These are phyloP conservation scores for Rhynchonema sp. DNA, from an alignment of 2,888 invertebrate species.

Conservation along the genomic window DNA sequence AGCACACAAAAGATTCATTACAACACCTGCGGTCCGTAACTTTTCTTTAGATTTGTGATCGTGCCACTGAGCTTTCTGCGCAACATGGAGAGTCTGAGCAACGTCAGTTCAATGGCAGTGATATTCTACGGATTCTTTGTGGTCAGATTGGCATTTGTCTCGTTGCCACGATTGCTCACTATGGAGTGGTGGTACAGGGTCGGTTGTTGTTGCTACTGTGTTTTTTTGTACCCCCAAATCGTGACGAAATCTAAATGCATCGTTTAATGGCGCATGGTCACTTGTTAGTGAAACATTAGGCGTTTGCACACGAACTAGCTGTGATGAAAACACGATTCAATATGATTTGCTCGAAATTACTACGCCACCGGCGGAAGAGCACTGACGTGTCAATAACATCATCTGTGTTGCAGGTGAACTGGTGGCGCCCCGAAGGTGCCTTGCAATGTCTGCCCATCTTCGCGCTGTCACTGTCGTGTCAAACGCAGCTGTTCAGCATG, in stretches of 20 bases:
- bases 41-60: conserved; percentile 44
- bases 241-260: no score
- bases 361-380: no score
- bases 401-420: neutral
- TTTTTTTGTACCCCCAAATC: no score
- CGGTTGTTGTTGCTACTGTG: conserved; percentile 17
- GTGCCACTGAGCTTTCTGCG: conserved; percentile 67
- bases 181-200: conserved; percentile 16
- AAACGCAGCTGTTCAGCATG: conserved; percentile 65
- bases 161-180: conserved; percentile 13
- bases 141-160: conserved; percentile 14
- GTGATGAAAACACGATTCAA: no score
- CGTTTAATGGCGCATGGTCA: no score
- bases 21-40: no score
- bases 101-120: conserved; percentile 38
- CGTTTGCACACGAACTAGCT: no score
- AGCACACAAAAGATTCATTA: no score
- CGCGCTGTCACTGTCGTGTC: conserved; percentile 86
- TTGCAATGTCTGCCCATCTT: conserved; percentile 84
- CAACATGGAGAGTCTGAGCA: conserved; percentile 73
- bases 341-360: no score
- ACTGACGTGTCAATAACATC: neutral
- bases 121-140: conserved; percentile 69
- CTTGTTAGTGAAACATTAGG: no score
- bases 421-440: conserved; percentile 50